Evolutionary conservation across 2,888 invertebrate species (phyloP).

Genomic region (Limnephilus lunatus): DNA sequence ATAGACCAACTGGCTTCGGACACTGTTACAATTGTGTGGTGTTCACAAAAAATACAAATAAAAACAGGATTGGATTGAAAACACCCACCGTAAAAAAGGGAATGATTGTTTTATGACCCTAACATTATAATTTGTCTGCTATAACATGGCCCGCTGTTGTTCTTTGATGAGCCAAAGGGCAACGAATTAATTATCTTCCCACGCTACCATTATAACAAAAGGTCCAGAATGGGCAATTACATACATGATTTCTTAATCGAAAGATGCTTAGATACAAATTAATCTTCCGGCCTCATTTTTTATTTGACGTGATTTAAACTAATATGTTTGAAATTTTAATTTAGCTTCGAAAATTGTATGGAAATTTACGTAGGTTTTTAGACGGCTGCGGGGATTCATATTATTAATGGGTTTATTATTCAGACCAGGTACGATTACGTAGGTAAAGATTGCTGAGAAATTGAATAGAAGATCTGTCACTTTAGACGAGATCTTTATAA

Average conservation of each 20-base stretch:
- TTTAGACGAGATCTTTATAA: background rate
- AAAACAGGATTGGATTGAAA: background rate
- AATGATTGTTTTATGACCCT: background rate
- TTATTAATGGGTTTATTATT: background rate
- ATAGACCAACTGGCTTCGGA: too few relatives aligned
- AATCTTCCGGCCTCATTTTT: background rate
- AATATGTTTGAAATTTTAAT: background rate
- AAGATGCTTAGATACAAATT: background rate
- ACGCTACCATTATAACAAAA: slow-evolving; percentile 2
- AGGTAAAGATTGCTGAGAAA: background rate
- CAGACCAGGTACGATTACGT: background rate
- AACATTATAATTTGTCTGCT: background rate
- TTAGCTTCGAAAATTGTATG: background rate
- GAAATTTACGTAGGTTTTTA: background rate
- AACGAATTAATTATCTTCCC: background rate
- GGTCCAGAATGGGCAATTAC: background rate
- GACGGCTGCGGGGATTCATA: background rate
- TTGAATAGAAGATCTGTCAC: background rate
- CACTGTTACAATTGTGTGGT: too few relatives aligned
- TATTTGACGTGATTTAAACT: slow-evolving; percentile 2
- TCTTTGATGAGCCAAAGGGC: background rate
- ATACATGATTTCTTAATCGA: background rate
- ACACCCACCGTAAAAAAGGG: background rate
- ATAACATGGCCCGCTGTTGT: background rate
- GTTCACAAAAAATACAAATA: too few relatives aligned